Percentiles rank a stretch among this genome's conserved stretches.
These are phyloP conservation scores for Protosalanx chinensis DNA, from an alignment of 2,797 vertebrate genomes.

Conservation along the genomic window DNA sequence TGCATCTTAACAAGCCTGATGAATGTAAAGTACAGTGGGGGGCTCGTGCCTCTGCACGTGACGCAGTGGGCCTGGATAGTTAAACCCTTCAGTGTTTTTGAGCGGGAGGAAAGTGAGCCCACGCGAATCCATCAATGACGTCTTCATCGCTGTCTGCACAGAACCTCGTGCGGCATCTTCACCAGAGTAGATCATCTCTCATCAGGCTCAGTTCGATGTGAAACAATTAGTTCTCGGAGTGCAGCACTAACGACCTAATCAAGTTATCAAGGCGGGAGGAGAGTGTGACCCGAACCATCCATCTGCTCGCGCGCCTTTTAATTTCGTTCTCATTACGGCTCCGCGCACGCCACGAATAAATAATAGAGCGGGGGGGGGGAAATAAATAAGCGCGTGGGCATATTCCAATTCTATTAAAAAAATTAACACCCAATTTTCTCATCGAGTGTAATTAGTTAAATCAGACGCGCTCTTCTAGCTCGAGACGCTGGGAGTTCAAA, in stretches of 20 bases:
- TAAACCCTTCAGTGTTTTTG: constrained; percentile 18
- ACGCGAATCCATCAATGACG: constrained; percentile 79
- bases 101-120: constrained; percentile 69
- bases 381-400: constrained; percentile 38
- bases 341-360: constrained; percentile 64
- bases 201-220: constrained; percentile 90
- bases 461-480: constrained; percentile 80
- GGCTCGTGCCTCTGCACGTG: background rate
- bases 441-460: constrained; percentile 99
- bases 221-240: constrained; percentile 91
- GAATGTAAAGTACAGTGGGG: background rate
- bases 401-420: constrained; percentile 80
- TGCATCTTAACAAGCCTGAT: background rate
- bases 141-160: constrained; percentile 71
- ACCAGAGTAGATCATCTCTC: constrained; percentile 84
- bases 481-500: constrained; percentile 75
- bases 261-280: constrained; percentile 94
- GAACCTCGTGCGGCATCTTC: constrained; percentile 42
- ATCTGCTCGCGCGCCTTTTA: constrained; percentile 89
- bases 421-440: constrained; percentile 97
- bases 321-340: constrained; percentile 87
- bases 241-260: constrained; percentile 99
- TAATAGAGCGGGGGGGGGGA: constrained; percentile 61
- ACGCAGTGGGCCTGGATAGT: background rate
- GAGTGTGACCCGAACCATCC: constrained; percentile 95